Percentiles rank a stretch among this genome's conserved stretches.
phyloP scores from a whole-genome alignment of 2,888 invertebrate genomes.

The Archaeoteleia sp. region DNA sequence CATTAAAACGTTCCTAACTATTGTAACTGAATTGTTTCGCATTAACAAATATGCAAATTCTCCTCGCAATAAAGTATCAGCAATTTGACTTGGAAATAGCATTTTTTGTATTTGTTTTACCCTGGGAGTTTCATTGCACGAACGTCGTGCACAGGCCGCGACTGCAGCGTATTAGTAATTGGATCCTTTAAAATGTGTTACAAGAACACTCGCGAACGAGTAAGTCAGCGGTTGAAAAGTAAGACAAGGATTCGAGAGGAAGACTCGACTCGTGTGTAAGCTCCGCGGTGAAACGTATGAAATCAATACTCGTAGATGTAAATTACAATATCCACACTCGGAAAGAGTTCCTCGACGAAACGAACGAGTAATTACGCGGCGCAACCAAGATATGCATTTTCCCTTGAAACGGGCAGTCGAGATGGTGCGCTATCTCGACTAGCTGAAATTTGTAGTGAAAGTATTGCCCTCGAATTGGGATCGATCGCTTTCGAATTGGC shows the following conservation, averaged over 20 bases:
- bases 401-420: neutral
- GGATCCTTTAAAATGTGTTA: conserved; percentile 65
- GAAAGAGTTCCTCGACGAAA: conserved; percentile 37
- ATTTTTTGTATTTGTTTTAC: neutral
- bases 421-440: neutral
- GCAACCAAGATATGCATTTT: conserved; percentile 21
- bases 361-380: conserved; percentile 29
- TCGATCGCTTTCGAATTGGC: conserved; percentile 41
- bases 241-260: conserved; percentile 63
- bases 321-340: conserved; percentile 40
- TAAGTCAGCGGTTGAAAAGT: conserved; percentile 58
- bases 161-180: conserved; percentile 55
- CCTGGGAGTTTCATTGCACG: conserved; percentile 16
- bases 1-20: too few species aligned
- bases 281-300: conserved; percentile 45
- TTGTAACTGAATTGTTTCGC: too few species aligned
- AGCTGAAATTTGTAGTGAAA: conserved; percentile 32
- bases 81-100: conserved; percentile 29
- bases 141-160: conserved; percentile 33
- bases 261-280: conserved; percentile 51
- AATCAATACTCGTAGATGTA: conserved; percentile 50
- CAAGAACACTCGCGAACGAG: conserved; percentile 61
- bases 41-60: too few species aligned
- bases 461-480: conserved; percentile 25
- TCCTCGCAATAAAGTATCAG: conserved; percentile 15